Conservation (phyloP, 2,797 vertebrate genomes). For the Sylvilagus floridanus region DNA sequence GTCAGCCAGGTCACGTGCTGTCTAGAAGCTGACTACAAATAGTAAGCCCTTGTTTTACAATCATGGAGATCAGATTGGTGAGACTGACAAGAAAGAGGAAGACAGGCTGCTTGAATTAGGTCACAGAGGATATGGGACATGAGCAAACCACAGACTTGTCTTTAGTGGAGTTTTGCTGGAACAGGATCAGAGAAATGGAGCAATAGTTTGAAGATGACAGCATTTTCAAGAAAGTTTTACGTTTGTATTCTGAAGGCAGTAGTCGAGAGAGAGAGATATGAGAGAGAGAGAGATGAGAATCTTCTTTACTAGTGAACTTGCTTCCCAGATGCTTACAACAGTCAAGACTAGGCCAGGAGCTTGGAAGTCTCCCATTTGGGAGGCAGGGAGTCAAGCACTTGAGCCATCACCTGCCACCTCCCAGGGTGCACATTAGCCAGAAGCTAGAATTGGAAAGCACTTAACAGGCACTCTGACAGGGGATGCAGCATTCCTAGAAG, state of each 20-base stretch:
- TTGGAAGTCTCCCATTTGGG: too few species aligned
- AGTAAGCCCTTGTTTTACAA: neutral
- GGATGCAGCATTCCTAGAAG: too few species aligned
- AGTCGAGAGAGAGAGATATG: neutral
- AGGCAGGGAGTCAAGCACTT: too few species aligned
- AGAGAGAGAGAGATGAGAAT: too few species aligned
- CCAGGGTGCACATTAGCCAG: too few species aligned
- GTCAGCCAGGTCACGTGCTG: neutral
- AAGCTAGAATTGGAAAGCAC: too few species aligned
- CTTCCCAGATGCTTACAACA: too few species aligned
- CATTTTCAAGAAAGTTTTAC: neutral
- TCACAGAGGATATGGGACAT: neutral
- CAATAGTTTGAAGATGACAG: neutral
- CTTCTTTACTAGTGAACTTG: too few species aligned
- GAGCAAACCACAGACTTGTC: neutral
- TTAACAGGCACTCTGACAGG: too few species aligned
- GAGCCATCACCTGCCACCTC: too few species aligned
- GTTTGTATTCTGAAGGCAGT: neutral
- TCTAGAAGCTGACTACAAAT: neutral
- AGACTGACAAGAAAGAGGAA: neutral
- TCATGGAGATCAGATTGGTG: neutral
- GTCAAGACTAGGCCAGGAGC: too few species aligned
- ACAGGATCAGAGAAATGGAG: neutral
- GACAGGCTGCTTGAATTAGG: neutral
- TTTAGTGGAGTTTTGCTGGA: conserved; percentile 4